Evolutionary conservation across 1,140 invertebrate species (phyloP), one percentile per base, ranked within the genome.

Genomic region (Berghia stephanieae): DNA sequence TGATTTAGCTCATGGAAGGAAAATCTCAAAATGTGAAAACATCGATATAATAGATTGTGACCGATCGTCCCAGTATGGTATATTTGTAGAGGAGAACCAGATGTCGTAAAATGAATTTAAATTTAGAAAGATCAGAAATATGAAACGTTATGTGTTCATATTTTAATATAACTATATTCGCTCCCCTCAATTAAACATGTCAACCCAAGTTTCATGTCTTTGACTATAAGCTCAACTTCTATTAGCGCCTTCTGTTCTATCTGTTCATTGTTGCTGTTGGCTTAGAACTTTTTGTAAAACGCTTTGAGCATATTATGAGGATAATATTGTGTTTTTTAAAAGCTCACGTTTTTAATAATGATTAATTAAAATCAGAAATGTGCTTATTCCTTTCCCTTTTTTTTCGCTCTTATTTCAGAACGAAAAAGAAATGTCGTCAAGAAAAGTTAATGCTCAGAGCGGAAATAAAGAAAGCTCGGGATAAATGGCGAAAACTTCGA

Each of bases 401-500:
- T 21, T 60, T 74, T 60, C 42, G 21, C 42, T 31, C 21, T 36
- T 74, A 8, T 55, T 34, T 74, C 68, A 80, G 78, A 43, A 67
- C 66, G 24, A 79, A 78, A 70, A 78, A 72, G 67, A 55, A 71
- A 31, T 81, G 80, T 70, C 74, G 78, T 27, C 43, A 74, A 34
- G 75, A 81, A 5, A 79, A 68, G 38, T 10, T 8, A 3, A 49
- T 31, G 63, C 66, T 79, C n/a, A 77, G 75, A 74, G 80, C 79
- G 21, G 80, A 81, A 69, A 69, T 81, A 10, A 79, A 73, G 63
- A 78, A 74, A 44, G 38, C 74, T 3, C 43, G 78, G 38, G 52
- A 69, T 36, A 81, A 81, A 77, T 79, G 75, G 78, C 34, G 72
- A 21, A 70, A 78, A 42, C 52, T 79, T 10, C 73, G 77, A 13